Evolutionary conservation across 2,113 vertebrate species (phyloP).

Genomic region (Microcebus lehilahytsara): DNA sequence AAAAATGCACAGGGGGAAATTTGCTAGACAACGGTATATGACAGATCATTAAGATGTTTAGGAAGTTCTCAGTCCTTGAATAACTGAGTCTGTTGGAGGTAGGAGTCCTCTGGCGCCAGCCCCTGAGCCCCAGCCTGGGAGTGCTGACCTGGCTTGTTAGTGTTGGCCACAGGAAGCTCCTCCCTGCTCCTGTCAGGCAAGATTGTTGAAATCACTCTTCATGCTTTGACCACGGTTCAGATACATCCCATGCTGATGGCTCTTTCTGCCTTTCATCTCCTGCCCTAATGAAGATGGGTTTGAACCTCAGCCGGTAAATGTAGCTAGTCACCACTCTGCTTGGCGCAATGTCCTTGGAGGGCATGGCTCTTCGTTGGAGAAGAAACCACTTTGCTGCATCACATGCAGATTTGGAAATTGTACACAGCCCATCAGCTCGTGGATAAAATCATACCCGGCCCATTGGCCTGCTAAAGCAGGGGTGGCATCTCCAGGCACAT

Average conservation of each 20-base stretch:
- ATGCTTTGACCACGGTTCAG: neutral
- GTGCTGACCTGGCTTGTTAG: neutral
- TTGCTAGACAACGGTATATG: neutral
- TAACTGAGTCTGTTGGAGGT: neutral
- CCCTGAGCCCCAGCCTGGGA: neutral
- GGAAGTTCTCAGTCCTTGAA: neutral
- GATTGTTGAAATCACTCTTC: neutral
- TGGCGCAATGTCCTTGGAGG: neutral
- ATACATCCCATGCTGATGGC: rapidly evolving
- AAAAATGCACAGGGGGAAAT: neutral
- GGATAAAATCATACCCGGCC: neutral
- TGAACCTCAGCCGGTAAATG: neutral
- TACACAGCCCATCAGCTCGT: neutral
- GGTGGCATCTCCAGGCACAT: neutral
- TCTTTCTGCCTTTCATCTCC: neutral
- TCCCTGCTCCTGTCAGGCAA: neutral
- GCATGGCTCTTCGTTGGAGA: neutral
- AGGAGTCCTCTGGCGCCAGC: neutral
- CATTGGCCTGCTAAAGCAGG: neutral
- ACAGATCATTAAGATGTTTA: neutral
- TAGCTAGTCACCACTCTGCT: neutral
- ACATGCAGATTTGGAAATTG: neutral
- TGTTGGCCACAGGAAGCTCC: neutral
- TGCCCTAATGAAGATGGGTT: neutral
- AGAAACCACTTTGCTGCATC: neutral